Conservation (phyloP, 2,113 vertebrate genomes). For the Ageneiosus marmoratus region DNA sequence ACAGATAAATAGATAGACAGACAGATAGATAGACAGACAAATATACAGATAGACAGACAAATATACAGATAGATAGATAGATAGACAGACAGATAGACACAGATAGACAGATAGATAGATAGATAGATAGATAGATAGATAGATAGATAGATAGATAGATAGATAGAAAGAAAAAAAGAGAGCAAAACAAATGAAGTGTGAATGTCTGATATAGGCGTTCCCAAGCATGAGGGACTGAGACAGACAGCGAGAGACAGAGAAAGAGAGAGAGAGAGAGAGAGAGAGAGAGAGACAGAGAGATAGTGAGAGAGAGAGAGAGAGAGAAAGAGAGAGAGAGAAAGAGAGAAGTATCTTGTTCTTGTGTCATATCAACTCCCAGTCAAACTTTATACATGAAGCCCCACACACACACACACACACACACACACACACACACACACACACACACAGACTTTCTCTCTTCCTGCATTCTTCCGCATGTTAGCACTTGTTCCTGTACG, state of each 20-base stretch:
- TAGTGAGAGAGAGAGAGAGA: constrained; percentile 34
- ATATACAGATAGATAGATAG: too few relatives aligned
- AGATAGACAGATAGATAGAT: not conserved
- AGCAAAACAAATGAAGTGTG: not conserved
- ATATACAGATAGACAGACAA: too few relatives aligned
- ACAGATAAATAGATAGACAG: too few relatives aligned
- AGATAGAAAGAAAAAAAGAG: not conserved
- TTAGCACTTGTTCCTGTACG: not conserved
- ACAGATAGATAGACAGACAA: too few relatives aligned
- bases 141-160: not conserved
- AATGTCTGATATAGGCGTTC: too few relatives aligned
- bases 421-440: constrained; percentile 9
- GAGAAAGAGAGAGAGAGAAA: not conserved
- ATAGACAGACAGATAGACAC: not conserved
- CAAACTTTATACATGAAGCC: constrained; percentile 18
- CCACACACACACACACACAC: not conserved
- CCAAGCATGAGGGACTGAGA: not conserved
- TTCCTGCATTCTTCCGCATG: not conserved
- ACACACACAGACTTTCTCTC: not conserved
- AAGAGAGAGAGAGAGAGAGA: not conserved
- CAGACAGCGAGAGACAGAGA: too few relatives aligned
- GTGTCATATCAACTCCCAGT: constrained; percentile 36
- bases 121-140: not conserved
- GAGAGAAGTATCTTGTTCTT: constrained; percentile 9
- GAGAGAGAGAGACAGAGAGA: not conserved